Evolutionary conservation across 2,113 vertebrate species (phyloP), one percentile per base, ranked within the genome.

Genomic region (Hemiscyllium ocellatum): DNA sequence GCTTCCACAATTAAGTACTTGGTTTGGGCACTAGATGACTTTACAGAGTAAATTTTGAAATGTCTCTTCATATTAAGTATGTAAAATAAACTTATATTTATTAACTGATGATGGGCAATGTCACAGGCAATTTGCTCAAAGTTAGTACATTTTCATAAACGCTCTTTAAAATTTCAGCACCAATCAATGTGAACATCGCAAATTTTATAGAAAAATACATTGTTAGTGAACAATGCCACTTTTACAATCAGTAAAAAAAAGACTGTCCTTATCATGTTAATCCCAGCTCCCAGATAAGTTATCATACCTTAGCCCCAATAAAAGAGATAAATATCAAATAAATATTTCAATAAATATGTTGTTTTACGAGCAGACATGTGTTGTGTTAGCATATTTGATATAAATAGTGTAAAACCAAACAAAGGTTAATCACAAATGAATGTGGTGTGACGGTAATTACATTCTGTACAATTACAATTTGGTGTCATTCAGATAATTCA

Each of bases 401-500:
- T 42, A 93, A 66, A 66, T 93, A 93, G 61, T 66, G 8, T 22
- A 65, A 20, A 93, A 93, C 37, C 66, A 68, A 68, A 10, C 13
- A n/a, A 90, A 66, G 19, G 33, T 66, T 66, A 22, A 72, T 22
- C 66, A 70, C 66, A 42, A 90, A 69, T 69, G 19, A 33, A 12
- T 15, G 2, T 1, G 2, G 2, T 95, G 61, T 65, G 33, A 19
- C 1, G 87, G 47, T 50, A 33, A 52, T 20, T 72, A 52, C 13
- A 4, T 94, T 72, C 66, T 52, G 26, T 10, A 70, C 37, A 42
- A 56, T 80, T 96, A 83, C 3, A 19, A 19, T 65, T 56, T 8
- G 33, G 26, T 95, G 94, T 96, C 0, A n/a, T 61, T 96, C 56
- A 98, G 96, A 96, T 98, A 98, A 96, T 96, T 97, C 96, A 99